Percentiles rank a stretch among this genome's conserved stretches.
Evolutionary conservation across 2,113 vertebrate species (phyloP).

Genomic region (Ornithorhynchus anatinus): DNA sequence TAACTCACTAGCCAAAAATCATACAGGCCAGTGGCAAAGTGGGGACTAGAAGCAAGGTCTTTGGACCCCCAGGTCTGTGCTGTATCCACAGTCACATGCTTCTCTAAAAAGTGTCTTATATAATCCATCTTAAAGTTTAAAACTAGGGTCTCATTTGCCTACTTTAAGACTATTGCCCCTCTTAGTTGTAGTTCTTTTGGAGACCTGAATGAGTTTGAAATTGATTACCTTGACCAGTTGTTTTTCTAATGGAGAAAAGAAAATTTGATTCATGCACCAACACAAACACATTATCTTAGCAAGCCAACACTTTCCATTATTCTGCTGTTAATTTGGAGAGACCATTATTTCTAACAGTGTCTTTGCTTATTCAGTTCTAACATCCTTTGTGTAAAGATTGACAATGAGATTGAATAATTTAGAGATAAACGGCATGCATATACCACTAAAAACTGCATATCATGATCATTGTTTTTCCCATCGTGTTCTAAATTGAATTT

Average conservation of each 20-base stretch:
- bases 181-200: not conserved
- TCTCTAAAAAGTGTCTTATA: conserved; percentile 11
- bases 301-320: not conserved
- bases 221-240: not conserved
- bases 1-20: no score
- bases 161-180: not conserved
- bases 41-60: no score
- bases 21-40: no score
- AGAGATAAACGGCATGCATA: not conserved
- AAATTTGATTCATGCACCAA: not conserved
- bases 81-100: no score
- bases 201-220: not conserved
- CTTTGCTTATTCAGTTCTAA: not conserved
- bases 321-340: not conserved
- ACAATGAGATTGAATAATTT: not conserved
- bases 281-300: not conserved
- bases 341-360: not conserved
- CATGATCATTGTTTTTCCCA: not conserved
- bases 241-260: not conserved
- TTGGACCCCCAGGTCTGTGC: no score
- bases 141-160: not conserved
- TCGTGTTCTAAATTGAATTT: not conserved
- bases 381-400: conserved; percentile 2
- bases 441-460: not conserved
- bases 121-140: conserved; percentile 18